A percentile compares a stretch with the other conserved stretches of the same genome.
Evolutionary conservation across 2,888 invertebrate species (phyloP).

Genomic region (Idaea dimidiata): DNA sequence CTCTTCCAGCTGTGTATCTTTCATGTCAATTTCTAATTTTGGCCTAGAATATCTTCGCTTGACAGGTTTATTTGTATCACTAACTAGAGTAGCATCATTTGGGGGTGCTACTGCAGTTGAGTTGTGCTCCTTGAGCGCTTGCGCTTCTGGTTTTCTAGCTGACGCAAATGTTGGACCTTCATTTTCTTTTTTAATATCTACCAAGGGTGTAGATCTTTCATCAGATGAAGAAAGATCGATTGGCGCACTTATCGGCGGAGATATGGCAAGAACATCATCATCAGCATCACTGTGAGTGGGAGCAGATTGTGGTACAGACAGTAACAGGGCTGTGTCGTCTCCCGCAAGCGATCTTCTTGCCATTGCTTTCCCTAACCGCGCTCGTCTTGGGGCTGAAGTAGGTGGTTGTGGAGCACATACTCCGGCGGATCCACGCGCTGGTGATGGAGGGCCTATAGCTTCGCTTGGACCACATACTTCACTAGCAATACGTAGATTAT

Average conservation of each 20-base stretch:
- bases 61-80: constrained; percentile 58
- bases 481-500: constrained; percentile 58
- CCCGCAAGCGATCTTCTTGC: constrained; percentile 82
- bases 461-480: constrained; percentile 60
- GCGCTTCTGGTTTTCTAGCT: constrained; percentile 66
- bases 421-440: constrained; percentile 85
- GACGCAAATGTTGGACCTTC: constrained; percentile 64
- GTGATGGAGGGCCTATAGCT: constrained; percentile 83
- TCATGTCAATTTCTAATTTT: constrained; percentile 74
- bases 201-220: constrained; percentile 66
- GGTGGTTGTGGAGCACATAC: constrained; percentile 83
- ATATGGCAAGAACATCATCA: constrained; percentile 75
- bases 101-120: constrained; percentile 32
- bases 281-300: constrained; percentile 70
- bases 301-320: constrained; percentile 55
- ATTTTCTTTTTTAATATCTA: constrained; percentile 74
- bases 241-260: constrained; percentile 67
- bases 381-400: constrained; percentile 66
- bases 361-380: constrained; percentile 83
- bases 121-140: constrained; percentile 69
- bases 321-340: constrained; percentile 75
- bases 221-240: constrained; percentile 76
- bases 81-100: constrained; percentile 42
- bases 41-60: constrained; percentile 72
- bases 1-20: constrained; percentile 70